Percentiles rank a stretch among this genome's conserved stretches.
Conservation (phyloP, 2,888 invertebrate species). For the Drosophila mettleri region DNA sequence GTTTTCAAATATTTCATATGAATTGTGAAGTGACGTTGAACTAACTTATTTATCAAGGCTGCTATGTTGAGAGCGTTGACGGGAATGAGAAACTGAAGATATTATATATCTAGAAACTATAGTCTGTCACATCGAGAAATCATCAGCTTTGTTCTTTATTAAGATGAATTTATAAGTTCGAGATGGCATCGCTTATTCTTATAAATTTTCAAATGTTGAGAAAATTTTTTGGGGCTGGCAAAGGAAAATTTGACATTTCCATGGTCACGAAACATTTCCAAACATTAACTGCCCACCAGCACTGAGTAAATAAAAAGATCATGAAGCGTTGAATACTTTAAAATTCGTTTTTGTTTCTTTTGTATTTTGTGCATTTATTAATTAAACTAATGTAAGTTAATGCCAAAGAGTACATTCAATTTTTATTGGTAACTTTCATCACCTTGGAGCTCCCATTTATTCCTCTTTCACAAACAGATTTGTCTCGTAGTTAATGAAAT, state of each 20-base stretch:
- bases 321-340: conserved; percentile 28
- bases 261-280: conserved; percentile 50
- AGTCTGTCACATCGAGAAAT: neutral
- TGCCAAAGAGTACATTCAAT: conserved; percentile 8
- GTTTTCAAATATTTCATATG: conserved; percentile 3
- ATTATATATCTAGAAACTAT: too few species aligned
- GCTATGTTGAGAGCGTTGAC: conserved; percentile 18
- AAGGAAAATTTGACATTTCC: conserved; percentile 52
- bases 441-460: neutral
- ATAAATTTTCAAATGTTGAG: conserved; percentile 25
- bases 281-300: conserved; percentile 29
- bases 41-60: conserved; percentile 7
- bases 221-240: conserved; percentile 15
- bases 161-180: conserved; percentile 12
- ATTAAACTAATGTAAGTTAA: neutral
- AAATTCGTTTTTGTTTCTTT: conserved; percentile 2
- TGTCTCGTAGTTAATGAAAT: conserved; percentile 45
- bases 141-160: neutral
- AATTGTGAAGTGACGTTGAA: conserved; percentile 29
- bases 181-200: conserved; percentile 5
- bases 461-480: conserved; percentile 34
- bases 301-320: conserved; percentile 33
- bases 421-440: neutral
- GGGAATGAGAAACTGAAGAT: neutral
- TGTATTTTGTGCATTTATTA: conserved; percentile 39